Conservation (phyloP, 2,888 invertebrate genomes). For the Watsonalla cultraria region DNA sequence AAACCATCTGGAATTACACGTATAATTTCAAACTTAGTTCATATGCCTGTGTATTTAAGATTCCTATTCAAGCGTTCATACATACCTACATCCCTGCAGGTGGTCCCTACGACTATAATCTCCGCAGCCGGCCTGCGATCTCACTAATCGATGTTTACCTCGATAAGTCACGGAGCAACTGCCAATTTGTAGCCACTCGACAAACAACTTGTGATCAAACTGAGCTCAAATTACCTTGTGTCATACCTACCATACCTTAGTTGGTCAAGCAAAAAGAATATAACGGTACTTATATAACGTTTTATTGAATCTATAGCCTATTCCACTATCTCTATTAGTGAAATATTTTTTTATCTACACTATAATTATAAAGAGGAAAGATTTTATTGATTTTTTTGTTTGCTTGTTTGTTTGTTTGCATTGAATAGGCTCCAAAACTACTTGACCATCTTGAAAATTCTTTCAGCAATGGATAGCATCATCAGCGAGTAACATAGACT, state of each 20-base stretch:
- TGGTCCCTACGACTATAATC: conserved; percentile 41
- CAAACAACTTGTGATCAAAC: not conserved
- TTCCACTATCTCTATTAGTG: too few species aligned
- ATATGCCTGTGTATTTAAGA: not conserved
- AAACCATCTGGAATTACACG: too few species aligned
- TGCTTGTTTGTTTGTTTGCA: too few species aligned
- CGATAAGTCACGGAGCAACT: conserved; percentile 48
- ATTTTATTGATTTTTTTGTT: too few species aligned
- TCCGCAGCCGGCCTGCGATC: conserved; percentile 31
- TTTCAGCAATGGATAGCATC: too few species aligned
- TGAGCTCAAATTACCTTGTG: not conserved
- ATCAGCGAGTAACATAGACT: too few species aligned
- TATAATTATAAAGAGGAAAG: too few species aligned
- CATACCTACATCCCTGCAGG: conserved; percentile 23
- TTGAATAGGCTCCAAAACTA: too few species aligned
- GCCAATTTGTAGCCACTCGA: conserved; percentile 26
- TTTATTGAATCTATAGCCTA: too few species aligned
- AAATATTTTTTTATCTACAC: too few species aligned
- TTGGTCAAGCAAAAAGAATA: not conserved
- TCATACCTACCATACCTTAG: not conserved
- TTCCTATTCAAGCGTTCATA: not conserved
- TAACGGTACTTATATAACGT: too few species aligned
- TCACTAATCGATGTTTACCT: conserved; percentile 48
- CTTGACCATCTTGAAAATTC: too few species aligned
- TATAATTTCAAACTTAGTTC: not conserved